These are phyloP conservation scores for Patiria pectinifera DNA, from an alignment of 53 echinoderm and acorn worm species.

Conservation along the genomic window DNA sequence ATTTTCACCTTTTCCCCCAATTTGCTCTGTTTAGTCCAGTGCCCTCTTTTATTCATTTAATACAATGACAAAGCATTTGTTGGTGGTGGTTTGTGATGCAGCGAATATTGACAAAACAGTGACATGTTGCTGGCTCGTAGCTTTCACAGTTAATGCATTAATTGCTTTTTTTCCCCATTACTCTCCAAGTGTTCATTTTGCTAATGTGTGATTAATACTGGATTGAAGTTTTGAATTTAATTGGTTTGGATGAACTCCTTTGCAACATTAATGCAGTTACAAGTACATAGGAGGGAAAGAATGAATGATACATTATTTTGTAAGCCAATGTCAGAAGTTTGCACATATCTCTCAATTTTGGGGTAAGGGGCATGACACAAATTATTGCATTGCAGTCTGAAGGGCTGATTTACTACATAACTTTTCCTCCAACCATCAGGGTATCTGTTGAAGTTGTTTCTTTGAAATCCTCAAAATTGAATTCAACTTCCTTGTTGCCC, in stretches of 20 bases:
- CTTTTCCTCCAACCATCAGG: too few species aligned
- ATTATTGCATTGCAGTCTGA: too few species aligned
- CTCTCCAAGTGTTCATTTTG: constrained; percentile 1
- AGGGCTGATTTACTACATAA: too few species aligned
- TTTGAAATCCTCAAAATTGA: too few species aligned
- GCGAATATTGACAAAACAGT: too few species aligned
- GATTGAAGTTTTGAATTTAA: neutral
- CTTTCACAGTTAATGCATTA: too few species aligned
- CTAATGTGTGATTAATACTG: constrained; percentile 36
- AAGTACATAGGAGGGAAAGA: neutral
- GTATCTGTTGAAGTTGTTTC: too few species aligned
- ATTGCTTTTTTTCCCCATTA: neutral
- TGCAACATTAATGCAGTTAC: neutral
- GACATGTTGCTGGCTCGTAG: too few species aligned
- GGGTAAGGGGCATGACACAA: too few species aligned
- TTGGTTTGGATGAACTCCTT: constrained; percentile 6
- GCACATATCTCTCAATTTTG: neutral
- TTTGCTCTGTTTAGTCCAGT: neutral
- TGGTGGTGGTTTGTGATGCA: too few species aligned
- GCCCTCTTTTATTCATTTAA: neutral
- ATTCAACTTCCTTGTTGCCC: too few species aligned
- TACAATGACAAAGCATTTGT: neutral
- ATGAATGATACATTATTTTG: neutral
- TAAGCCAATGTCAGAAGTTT: neutral
- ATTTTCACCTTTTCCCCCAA: neutral